A percentile compares a stretch with the other conserved stretches of the same genome.
Conservation (phyloP, 2,113 vertebrate species). For the Candoia aspera region DNA sequence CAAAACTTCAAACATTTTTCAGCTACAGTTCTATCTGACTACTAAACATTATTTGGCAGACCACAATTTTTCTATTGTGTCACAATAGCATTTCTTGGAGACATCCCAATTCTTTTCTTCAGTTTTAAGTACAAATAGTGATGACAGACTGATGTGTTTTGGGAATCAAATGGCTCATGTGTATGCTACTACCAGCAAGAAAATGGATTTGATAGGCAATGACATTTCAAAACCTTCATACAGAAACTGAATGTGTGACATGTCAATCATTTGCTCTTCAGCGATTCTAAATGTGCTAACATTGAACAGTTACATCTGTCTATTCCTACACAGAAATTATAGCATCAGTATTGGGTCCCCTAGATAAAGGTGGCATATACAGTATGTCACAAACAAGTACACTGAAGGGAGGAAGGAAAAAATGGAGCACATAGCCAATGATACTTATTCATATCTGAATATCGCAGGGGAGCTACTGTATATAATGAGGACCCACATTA, state of each 20-base stretch:
- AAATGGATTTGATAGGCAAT: slow-evolving; percentile 29
- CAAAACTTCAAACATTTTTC: background rate
- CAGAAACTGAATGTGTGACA: background rate
- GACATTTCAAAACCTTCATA: slow-evolving; percentile 4
- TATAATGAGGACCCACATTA: background rate
- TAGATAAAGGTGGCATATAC: slow-evolving; percentile 12
- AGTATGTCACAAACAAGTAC: background rate
- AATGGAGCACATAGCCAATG: background rate
- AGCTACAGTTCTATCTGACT: background rate
- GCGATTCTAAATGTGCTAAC: slow-evolving; percentile 21
- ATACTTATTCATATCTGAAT: background rate
- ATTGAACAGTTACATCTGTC: slow-evolving; percentile 26
- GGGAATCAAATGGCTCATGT: slow-evolving; percentile 31
- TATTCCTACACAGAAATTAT: background rate
- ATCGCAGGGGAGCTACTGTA: slow-evolving; percentile 5
- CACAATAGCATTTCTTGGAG: slow-evolving; percentile 13
- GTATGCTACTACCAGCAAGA: slow-evolving; percentile 24
- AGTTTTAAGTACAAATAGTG: slow-evolving; percentile 12
- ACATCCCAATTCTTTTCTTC: background rate
- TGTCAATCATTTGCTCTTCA: slow-evolving; percentile 28
- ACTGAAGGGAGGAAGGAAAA: background rate
- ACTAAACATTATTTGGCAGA: background rate
- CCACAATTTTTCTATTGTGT: slow-evolving; percentile 8
- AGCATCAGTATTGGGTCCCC: slow-evolving; percentile 4
- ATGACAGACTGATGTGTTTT: slow-evolving; percentile 26